These are phyloP conservation scores for Ypsolopha sequella DNA, from an alignment of 2,888 invertebrate species.

Conservation along the genomic window DNA sequence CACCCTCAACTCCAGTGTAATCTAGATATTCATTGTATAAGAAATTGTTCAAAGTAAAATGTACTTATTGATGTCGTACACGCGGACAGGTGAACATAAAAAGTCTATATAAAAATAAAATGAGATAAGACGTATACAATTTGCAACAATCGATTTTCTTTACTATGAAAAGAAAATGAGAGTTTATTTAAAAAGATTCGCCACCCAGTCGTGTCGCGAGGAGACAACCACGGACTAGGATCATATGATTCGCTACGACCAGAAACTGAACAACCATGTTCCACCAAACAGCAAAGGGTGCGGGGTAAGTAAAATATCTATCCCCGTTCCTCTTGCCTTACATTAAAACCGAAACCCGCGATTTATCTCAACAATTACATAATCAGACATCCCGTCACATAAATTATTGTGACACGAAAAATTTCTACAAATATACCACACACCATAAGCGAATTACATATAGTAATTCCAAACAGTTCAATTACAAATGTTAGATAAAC, in stretches of 20 bases:
- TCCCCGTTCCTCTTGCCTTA: too few relatives aligned
- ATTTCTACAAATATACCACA: not conserved
- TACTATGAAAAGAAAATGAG: constrained; percentile 11
- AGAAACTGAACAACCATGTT: not conserved
- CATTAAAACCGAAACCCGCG: too few relatives aligned
- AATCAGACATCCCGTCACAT: too few relatives aligned
- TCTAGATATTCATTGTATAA: too few relatives aligned
- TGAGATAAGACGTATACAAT: constrained; percentile 1
- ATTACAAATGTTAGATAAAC: too few relatives aligned
- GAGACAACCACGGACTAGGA: not conserved
- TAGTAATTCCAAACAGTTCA: too few relatives aligned
- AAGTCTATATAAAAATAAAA: constrained; percentile 4
- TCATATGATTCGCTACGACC: not conserved
- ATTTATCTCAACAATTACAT: too few relatives aligned
- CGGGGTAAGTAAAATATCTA: too few relatives aligned
- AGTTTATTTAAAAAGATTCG: constrained; percentile 5
- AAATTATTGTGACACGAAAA: not conserved
- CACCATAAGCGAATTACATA: not conserved
- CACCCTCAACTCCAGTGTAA: constrained; percentile 13
- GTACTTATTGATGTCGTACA: too few relatives aligned
- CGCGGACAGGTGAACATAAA: not conserved
- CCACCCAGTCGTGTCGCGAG: not conserved
- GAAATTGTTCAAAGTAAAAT: not conserved
- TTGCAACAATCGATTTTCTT: constrained; percentile 10
- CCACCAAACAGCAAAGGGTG: not conserved